A percentile compares a stretch with the other conserved stretches of the same genome.
phyloP scores from a whole-genome alignment of 2,888 invertebrate genomes.

The Thalpophila matura region DNA sequence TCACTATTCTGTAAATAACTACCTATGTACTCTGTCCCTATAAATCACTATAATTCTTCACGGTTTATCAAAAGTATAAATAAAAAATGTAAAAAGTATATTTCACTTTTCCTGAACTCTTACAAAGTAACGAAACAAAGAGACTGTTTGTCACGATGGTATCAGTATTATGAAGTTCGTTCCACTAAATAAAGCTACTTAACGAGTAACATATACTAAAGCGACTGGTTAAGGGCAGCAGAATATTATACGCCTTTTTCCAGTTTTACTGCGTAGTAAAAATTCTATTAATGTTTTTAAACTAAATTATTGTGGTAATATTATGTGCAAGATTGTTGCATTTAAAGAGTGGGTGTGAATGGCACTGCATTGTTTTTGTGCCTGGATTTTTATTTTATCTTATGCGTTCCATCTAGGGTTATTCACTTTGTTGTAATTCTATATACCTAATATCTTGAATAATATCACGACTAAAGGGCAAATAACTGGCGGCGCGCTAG shows the following conservation, averaged over 20 bases:
- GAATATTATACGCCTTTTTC: constrained; percentile 61
- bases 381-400: constrained; percentile 37
- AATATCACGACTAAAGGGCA: constrained; percentile 17
- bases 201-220: constrained; percentile 59
- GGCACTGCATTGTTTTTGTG: constrained; percentile 39
- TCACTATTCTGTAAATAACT: not conserved
- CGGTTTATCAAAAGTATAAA: constrained; percentile 20
- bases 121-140: constrained; percentile 70
- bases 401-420: constrained; percentile 11
- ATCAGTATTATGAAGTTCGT: constrained; percentile 57
- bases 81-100: constrained; percentile 30
- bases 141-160: constrained; percentile 58
- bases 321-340: constrained; percentile 72
- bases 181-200: constrained; percentile 62
- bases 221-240: constrained; percentile 63
- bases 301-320: constrained; percentile 76
- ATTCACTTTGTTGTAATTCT: not conserved
- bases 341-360: constrained; percentile 61
- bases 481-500: constrained; percentile 5
- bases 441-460: constrained; percentile 6
- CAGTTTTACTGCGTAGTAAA: constrained; percentile 76
- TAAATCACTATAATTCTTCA: constrained; percentile 44
- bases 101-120: constrained; percentile 34
- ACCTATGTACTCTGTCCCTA: not conserved
- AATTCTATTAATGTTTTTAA: constrained; percentile 75